Percentiles rank a stretch among this genome's conserved stretches.
These are phyloP conservation scores for Heterodera carotae DNA, from an alignment of 1,140 invertebrate genomes.

Conservation along the genomic window DNA sequence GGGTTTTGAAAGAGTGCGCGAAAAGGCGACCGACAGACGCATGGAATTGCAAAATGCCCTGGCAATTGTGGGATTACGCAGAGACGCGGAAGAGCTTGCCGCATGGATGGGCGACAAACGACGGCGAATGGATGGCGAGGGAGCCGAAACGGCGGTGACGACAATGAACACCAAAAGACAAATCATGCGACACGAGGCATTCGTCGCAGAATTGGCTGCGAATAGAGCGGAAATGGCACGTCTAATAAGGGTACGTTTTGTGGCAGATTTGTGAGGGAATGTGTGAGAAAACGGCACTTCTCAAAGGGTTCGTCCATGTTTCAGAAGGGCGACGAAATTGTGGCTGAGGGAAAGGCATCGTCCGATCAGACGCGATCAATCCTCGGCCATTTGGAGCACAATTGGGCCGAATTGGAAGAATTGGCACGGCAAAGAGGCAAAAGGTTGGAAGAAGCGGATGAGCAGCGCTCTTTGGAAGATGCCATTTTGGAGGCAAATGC, in stretches of 20 bases:
- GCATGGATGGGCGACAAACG: slow-evolving; percentile 87
- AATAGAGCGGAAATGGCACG: slow-evolving; percentile 17
- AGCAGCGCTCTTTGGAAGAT: slow-evolving; percentile 78
- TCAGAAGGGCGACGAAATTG: slow-evolving; percentile 7
- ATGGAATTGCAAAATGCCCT: background rate
- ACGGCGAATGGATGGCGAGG: slow-evolving; percentile 73
- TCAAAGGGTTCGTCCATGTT: background rate
- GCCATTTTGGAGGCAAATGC: slow-evolving; percentile 76
- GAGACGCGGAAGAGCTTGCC: slow-evolving; percentile 82
- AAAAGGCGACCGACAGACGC: background rate
- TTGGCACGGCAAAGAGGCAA: slow-evolving; percentile 81
- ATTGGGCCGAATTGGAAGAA: slow-evolving; percentile 75
- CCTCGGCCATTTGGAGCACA: slow-evolving; percentile 68
- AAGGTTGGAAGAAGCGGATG: slow-evolving; percentile 77
- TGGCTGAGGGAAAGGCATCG: background rate
- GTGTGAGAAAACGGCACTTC: background rate
- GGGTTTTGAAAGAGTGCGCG: slow-evolving; percentile 70
- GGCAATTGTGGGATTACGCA: slow-evolving; percentile 70
- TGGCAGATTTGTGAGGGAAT: no score
- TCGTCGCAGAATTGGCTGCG: slow-evolving; percentile 80
- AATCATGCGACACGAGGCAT: slow-evolving; percentile 79
- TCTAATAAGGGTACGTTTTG: slow-evolving; percentile 3
- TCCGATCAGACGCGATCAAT: slow-evolving; percentile 1
- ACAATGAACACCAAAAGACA: background rate
- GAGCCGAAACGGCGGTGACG: slow-evolving; percentile 31